These are phyloP conservation scores for Brachyptera putata DNA, from an alignment of 2,888 invertebrate species.

Conservation along the genomic window DNA sequence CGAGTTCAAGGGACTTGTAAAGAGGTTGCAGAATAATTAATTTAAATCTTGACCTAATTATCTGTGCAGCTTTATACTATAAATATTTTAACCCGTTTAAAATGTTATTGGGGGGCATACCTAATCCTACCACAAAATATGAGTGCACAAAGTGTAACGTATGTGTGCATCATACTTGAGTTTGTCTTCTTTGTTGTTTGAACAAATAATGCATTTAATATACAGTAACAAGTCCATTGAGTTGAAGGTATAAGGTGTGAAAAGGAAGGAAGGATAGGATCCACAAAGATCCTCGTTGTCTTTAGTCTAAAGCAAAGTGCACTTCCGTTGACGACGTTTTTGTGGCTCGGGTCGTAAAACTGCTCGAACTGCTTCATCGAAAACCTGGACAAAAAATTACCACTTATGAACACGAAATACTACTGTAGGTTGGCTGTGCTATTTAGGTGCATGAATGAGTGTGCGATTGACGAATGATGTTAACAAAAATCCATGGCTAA, in stretches of 20 bases:
- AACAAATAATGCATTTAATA: neutral
- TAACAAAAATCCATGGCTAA: too few relatives aligned
- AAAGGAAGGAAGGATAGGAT: neutral
- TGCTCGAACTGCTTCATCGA: constrained; percentile 97
- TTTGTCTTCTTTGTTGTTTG: neutral
- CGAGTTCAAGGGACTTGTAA: neutral
- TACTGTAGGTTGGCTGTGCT: too few relatives aligned
- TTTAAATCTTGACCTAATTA: neutral
- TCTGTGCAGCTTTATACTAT: neutral
- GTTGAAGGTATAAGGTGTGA: constrained; percentile 4
- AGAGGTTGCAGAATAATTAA: neutral
- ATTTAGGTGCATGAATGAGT: too few relatives aligned
- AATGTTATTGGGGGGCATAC: neutral
- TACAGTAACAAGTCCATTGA: constrained; percentile 2
- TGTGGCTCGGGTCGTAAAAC: constrained; percentile 96
- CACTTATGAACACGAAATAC: too few relatives aligned
- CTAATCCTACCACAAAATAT: constrained; percentile 13
- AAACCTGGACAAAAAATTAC: constrained; percentile 62
- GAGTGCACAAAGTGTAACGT: neutral
- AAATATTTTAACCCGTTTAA: too few relatives aligned
- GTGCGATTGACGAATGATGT: too few relatives aligned
- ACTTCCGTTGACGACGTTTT: constrained; percentile 90
- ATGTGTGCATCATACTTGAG: neutral
- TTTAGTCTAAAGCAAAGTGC: constrained; percentile 67
- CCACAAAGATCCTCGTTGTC: neutral